phyloP scores from a whole-genome alignment of 2,113 vertebrate species.

The Cyphomyrus discorhynchus region DNA sequence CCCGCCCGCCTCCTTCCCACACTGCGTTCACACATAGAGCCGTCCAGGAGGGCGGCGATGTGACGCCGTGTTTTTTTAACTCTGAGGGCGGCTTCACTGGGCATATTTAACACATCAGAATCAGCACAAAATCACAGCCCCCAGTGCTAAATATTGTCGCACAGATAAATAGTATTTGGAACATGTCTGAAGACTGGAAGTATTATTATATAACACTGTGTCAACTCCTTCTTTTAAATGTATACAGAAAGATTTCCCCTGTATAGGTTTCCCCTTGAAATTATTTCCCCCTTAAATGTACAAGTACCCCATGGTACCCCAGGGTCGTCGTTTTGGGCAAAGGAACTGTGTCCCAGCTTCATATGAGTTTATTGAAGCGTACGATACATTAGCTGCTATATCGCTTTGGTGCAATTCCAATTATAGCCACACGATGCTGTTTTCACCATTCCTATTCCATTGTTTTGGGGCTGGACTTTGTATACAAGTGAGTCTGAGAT shows the following conservation, averaged over 20 bases:
- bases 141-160: slow-evolving; percentile 29
- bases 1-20: slow-evolving; percentile 34
- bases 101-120: slow-evolving; percentile 59
- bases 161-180: slow-evolving; percentile 31
- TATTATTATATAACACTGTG: background rate
- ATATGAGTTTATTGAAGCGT: background rate
- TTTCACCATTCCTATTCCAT: slow-evolving; percentile 27
- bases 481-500: background rate
- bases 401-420: background rate
- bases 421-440: background rate
- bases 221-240: background rate
- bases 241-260: background rate
- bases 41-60: slow-evolving; percentile 45
- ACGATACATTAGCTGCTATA: background rate
- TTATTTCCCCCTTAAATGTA: background rate
- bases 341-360: background rate
- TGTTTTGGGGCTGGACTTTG: background rate
- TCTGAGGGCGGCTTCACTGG: slow-evolving; percentile 51
- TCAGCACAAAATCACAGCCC: slow-evolving; percentile 38
- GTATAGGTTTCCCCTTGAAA: background rate
- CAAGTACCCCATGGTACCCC: background rate
- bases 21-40: slow-evolving; percentile 50
- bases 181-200: background rate
- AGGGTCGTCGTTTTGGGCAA: background rate
- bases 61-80: slow-evolving; percentile 42